phyloP scores from a whole-genome alignment of 2,797 vertebrate genomes.

The Sebastes matsubarae region DNA sequence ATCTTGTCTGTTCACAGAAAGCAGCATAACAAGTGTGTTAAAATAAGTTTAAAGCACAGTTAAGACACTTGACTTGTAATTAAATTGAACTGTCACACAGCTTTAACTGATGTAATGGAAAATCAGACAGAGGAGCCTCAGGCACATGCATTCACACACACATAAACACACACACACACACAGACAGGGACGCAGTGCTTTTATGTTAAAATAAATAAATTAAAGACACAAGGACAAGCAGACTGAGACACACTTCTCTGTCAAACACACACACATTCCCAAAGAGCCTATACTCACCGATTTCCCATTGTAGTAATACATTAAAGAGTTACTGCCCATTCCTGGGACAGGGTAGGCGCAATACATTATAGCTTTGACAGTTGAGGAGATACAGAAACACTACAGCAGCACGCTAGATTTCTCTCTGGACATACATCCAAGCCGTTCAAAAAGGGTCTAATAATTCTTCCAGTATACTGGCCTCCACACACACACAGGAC shows the following conservation, averaged over 20 bases:
- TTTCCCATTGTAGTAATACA: conserved; percentile 99
- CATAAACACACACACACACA: neutral
- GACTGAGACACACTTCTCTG: conserved; percentile 28
- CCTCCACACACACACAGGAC: conserved; percentile 88
- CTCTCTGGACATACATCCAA: conserved; percentile 89
- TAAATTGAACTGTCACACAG: conserved; percentile 45
- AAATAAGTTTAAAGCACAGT: conserved; percentile 30
- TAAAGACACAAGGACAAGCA: neutral
- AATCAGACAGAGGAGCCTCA: conserved; percentile 49
- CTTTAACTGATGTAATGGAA: conserved; percentile 72
- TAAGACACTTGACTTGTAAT: conserved; percentile 20
- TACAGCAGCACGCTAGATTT: conserved; percentile 76
- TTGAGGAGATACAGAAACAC: conserved; percentile 61
- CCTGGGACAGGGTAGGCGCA: conserved; percentile 97
- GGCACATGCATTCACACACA: conserved; percentile 18
- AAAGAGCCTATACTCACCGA: conserved; percentile 89
- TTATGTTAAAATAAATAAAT: conserved; percentile 8
- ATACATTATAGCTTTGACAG: conserved; percentile 90
- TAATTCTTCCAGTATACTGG: conserved; percentile 86
- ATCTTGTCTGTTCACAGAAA: conserved; percentile 13
- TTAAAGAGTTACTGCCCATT: conserved; percentile 96
- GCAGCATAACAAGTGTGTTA: neutral
- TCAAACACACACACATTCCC: conserved; percentile 53
- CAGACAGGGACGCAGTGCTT: neutral
- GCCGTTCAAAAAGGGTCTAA: conserved; percentile 83